Conservation (phyloP, 2,113 vertebrate genomes). For the Bettongia penicillata region DNA sequence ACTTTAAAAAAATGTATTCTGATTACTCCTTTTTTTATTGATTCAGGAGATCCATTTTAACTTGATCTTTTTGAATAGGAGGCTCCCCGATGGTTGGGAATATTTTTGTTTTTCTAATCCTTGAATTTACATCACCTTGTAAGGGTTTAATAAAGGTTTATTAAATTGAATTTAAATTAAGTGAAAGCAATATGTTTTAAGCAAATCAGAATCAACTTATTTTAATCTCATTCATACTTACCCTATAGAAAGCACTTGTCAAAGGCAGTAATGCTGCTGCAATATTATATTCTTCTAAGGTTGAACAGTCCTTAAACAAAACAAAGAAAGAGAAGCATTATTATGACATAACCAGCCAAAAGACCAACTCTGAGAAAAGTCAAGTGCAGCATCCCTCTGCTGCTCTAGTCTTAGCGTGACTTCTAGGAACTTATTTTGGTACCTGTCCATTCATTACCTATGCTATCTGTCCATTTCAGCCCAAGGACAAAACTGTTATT, state of each 20-base stretch:
- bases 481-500: not conserved
- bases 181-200: constrained; percentile 1
- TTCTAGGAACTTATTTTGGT: not conserved
- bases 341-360: constrained; percentile 50
- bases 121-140: not conserved
- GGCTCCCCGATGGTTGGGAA: too few relatives aligned
- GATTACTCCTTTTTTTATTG: not conserved
- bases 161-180: not conserved
- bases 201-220: constrained; percentile 17
- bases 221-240: constrained; percentile 82
- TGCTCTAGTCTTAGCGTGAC: not conserved
- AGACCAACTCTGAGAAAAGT: constrained; percentile 34
- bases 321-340: constrained; percentile 72
- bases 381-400: constrained; percentile 30
- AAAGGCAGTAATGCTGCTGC: constrained; percentile 94
- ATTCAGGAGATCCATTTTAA: not conserved
- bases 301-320: constrained; percentile 94
- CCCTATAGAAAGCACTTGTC: constrained; percentile 96
- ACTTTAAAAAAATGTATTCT: not conserved
- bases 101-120: not conserved
- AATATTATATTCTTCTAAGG: constrained; percentile 95
- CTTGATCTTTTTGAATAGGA: not conserved
- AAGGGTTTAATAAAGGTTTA: not conserved
- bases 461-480: not conserved
- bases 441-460: not conserved